phyloP scores from a whole-genome alignment of 2,797 vertebrate species.

The Stomatorhinus walkeri region DNA sequence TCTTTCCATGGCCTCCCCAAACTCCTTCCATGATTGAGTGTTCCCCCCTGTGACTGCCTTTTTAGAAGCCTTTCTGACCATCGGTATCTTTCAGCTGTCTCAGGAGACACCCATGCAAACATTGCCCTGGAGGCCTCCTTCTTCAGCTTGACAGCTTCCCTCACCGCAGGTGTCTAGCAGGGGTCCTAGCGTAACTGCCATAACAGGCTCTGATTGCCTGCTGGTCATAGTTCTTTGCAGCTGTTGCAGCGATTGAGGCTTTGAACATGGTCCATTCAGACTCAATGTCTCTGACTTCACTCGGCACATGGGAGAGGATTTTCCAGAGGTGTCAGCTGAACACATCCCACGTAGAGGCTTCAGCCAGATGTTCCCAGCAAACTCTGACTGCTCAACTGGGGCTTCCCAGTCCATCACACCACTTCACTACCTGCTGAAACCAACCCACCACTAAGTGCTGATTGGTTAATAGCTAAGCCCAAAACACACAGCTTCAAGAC shows the following conservation, averaged over 20 bases:
- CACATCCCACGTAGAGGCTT: not conserved
- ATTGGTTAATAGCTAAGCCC: not conserved
- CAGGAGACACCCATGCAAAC: not conserved
- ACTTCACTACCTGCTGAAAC: not conserved
- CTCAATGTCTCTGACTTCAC: not conserved
- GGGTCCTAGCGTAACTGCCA: not conserved
- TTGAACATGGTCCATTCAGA: constrained; percentile 4
- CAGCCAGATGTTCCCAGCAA: not conserved
- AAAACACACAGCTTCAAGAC: not conserved
- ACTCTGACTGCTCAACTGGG: not conserved
- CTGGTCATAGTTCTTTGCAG: not conserved
- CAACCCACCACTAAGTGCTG: not conserved
- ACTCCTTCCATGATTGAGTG: not conserved
- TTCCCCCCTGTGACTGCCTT: not conserved
- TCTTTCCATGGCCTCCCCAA: not conserved
- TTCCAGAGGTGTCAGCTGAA: not conserved
- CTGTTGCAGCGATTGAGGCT: not conserved
- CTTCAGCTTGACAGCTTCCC: not conserved
- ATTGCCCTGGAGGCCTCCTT: not conserved
- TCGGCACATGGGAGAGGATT: not conserved
- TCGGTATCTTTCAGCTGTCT: not conserved
- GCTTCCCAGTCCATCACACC: not conserved
- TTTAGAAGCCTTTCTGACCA: not conserved
- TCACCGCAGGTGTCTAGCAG: not conserved
- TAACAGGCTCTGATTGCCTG: not conserved